Evolutionary conservation across 2,888 invertebrate genomes (phyloP), one percentile per base, ranked within the genome.

Genomic region (Eristalis arbustorum): DNA sequence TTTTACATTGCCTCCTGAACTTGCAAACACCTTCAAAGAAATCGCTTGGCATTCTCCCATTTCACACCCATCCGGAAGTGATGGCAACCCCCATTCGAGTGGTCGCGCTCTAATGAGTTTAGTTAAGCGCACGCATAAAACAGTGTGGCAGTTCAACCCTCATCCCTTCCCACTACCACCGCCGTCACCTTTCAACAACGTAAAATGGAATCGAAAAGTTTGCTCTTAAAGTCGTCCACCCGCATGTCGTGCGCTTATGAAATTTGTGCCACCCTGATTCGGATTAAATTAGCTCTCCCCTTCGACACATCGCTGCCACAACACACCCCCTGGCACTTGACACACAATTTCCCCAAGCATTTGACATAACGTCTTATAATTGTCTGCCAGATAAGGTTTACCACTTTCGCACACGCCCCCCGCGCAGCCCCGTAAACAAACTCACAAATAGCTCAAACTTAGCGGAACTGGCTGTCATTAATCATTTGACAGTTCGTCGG

Each of bases 401-500:
- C 8, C 49, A 49, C 8, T 49, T 49, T 1, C 18, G 3, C 18
- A n/a, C 49, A 31, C 31, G 42, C n/a, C 4, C 42, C 42, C 42
- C 3, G 42, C n/a, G 1, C 1, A 0, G 2, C 8, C n/a, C 49
- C 1, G 18, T 49, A 49, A 49, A 49, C 49, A 49, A 49, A 18
- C 49, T 49, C 49, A 8, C 49, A 49, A 49, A 49, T 49, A 49
- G 49, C 49, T 49, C 49, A 49, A 49, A 28, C 11, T 57, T 57
- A 23, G 18, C 28, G 37, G 22, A 57, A 71, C 28, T 64, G 18
- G 49, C 18, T 49, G 64, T 78, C 73, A 79, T 79, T 79, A 67
- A 73, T 73, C 79, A 79, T 67, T 72, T 79, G 18, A 57, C 73
- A 62, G 67, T 73, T 59, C 74, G 49, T 66, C 71, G 64, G 71